Percentiles rank a stretch among this genome's conserved stretches.
Evolutionary conservation across 2,888 invertebrate genomes (phyloP).

Genomic region (Psococerastis gibbosa): DNA sequence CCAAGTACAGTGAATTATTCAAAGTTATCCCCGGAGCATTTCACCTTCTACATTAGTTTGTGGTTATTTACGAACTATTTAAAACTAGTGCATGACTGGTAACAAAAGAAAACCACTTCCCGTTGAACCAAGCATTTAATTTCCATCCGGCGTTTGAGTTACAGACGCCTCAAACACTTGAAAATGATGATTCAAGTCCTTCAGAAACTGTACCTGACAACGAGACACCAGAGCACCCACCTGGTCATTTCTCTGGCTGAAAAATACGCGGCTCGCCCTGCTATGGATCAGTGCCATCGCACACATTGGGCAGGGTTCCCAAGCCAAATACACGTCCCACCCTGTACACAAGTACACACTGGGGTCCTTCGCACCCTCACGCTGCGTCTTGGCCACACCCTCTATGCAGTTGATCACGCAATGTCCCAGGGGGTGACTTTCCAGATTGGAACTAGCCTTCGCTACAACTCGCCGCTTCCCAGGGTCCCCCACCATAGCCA

Average conservation of each 20-base stretch:
- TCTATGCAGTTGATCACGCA: conserved; percentile 72
- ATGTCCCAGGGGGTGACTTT: conserved; percentile 57
- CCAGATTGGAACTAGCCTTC: conserved; percentile 35
- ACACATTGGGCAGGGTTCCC: conserved; percentile 89
- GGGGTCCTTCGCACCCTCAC: conserved; percentile 38
- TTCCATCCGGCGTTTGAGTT: too few species aligned
- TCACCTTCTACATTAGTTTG: too few species aligned
- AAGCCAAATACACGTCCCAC: conserved; percentile 60
- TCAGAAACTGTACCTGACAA: conserved; percentile 55
- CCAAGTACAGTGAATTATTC: too few species aligned
- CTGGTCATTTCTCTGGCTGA: conserved; percentile 30
- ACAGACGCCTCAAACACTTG: conserved; percentile 57
- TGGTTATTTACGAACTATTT: too few species aligned
- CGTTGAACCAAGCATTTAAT: too few species aligned
- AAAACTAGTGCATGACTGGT: too few species aligned
- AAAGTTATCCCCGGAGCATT: too few species aligned
- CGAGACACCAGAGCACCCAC: conserved; percentile 53
- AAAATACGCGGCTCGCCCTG: conserved; percentile 67
- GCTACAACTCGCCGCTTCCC: conserved; percentile 41
- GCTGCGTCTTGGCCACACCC: conserved; percentile 60
- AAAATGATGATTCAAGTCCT: conserved; percentile 77
- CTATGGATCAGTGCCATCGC: conserved; percentile 89
- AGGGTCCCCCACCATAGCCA: conserved; percentile 59
- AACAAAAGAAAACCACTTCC: too few species aligned
- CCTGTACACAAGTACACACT: conserved; percentile 65